phyloP scores from a whole-genome alignment of 92 coral and sea anemone species.

The Porites lobata region DNA sequence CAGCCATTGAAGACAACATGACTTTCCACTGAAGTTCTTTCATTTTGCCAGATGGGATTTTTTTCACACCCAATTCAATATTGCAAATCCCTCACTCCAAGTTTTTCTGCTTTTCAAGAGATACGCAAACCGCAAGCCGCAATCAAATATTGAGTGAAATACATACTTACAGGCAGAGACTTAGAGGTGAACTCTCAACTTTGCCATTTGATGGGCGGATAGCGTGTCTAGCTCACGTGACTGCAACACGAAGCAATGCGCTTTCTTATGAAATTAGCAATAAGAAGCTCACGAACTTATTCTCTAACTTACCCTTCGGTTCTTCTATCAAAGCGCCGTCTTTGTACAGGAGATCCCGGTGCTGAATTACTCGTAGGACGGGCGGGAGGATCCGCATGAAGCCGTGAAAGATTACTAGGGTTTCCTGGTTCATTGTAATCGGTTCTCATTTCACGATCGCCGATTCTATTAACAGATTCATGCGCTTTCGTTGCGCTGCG shows the following conservation, averaged over 20 bases:
- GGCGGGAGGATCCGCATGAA: slow-evolving; percentile 68
- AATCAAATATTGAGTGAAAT: neutral
- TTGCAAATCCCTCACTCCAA: neutral
- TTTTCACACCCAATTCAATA: neutral
- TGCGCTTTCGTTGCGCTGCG: slow-evolving; percentile 99
- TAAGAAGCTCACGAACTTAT: neutral
- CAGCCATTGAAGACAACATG: neutral
- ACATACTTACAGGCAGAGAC: slow-evolving; percentile 23
- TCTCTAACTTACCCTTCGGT: slow-evolving; percentile 94
- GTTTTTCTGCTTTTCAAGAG: neutral
- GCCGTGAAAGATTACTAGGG: slow-evolving; percentile 78
- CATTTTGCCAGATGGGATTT: neutral
- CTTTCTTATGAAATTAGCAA: slow-evolving; percentile 5
- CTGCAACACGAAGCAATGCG: neutral
- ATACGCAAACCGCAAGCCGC: slow-evolving; percentile 4
- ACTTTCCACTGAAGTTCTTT: neutral
- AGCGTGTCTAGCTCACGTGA: slow-evolving; percentile 18
- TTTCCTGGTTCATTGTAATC: slow-evolving; percentile 98
- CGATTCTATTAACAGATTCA: slow-evolving; percentile 93
- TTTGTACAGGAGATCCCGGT: slow-evolving; percentile 81
- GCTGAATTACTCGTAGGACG: slow-evolving; percentile 56
- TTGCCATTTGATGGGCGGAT: neutral
- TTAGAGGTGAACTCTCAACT: neutral
- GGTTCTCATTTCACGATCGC: slow-evolving; percentile 96
- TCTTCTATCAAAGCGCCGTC: slow-evolving; percentile 95